Conservation (phyloP, 2,113 vertebrate species). For the Brienomyrus longianalis region DNA sequence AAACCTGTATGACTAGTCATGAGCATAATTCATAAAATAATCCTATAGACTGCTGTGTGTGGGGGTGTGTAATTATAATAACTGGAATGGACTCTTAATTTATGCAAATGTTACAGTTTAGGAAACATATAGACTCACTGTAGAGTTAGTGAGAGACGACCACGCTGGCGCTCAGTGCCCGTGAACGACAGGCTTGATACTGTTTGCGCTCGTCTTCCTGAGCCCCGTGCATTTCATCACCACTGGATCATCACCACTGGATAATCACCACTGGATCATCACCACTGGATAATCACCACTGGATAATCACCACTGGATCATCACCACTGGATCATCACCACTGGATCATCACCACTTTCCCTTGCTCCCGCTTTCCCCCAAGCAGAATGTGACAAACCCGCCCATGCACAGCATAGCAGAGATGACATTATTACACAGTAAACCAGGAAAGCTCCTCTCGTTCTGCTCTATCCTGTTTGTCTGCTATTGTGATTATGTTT, state of each 20-base stretch:
- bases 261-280: not conserved
- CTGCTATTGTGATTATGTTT: not conserved
- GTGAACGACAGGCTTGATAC: not conserved
- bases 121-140: not conserved
- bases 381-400: not conserved
- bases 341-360: not conserved
- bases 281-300: not conserved
- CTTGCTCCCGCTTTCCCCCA: not conserved
- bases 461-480: too few relatives aligned
- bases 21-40: not conserved
- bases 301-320: not conserved
- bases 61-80: not conserved
- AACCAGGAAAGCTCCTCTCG: not conserved
- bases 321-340: not conserved
- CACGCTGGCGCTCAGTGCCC: not conserved
- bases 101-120: not conserved
- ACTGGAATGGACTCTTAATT: not conserved
- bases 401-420: not conserved
- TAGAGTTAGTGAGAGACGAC: not conserved
- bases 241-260: not conserved
- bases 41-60: not conserved
- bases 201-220: not conserved
- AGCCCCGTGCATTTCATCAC: not conserved
- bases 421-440: not conserved
- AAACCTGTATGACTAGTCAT: not conserved